These are phyloP conservation scores for Megamerina dolium DNA, from an alignment of 2,888 invertebrate genomes.

Conservation along the genomic window DNA sequence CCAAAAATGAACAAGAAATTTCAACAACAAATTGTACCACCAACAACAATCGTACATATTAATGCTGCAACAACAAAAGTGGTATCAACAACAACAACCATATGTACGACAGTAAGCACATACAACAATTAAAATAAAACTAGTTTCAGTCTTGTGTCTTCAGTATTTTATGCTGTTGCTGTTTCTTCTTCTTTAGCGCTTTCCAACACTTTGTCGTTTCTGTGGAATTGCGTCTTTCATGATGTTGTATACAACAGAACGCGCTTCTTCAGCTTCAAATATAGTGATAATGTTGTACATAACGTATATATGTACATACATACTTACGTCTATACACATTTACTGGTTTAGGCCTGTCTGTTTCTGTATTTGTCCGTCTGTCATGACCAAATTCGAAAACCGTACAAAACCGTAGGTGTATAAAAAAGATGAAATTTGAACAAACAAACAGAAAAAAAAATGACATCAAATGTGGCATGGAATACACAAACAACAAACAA, in stretches of 20 bases:
- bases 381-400: neutral
- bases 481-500: neutral
- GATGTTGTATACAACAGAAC: too few species aligned
- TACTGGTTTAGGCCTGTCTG: neutral
- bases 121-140: neutral
- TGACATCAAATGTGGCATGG: neutral
- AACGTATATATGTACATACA: neutral
- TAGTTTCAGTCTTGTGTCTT: neutral
- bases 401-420: neutral
- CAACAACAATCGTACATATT: neutral
- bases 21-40: neutral
- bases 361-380: neutral
- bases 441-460: too few species aligned
- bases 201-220: neutral
- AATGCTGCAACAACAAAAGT: neutral
- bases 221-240: too few species aligned
- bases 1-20: neutral
- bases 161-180: neutral
- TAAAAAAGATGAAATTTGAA: neutral
- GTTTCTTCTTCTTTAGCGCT: neutral
- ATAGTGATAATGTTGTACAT: too few species aligned
- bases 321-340: neutral
- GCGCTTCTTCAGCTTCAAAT: too few species aligned
- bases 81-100: neutral
- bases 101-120: neutral